A percentile compares a stretch with the other conserved stretches of the same genome.
These are phyloP conservation scores for Acrossocheilus wenchowensis DNA, from an alignment of 2,797 vertebrate species.

Conservation along the genomic window DNA sequence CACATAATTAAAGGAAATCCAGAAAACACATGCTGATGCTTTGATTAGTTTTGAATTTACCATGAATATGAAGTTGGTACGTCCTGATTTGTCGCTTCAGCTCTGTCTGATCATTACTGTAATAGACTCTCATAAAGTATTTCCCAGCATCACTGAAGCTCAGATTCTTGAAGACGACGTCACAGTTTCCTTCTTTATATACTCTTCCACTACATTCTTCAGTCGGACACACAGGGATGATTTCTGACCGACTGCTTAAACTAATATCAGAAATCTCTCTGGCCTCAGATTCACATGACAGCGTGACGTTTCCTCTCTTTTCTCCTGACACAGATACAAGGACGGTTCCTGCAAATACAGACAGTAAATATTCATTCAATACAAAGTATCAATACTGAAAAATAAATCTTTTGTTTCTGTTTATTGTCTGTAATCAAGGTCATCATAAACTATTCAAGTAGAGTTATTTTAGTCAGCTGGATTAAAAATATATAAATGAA, in stretches of 20 bases:
- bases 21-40: too few species aligned
- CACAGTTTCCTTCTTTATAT: not conserved
- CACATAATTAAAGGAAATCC: too few species aligned
- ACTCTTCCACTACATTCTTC: not conserved
- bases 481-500: too few species aligned
- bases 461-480: too few species aligned
- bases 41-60: not conserved
- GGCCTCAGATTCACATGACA: not conserved
- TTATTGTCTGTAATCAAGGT: too few species aligned
- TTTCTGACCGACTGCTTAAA: not conserved
- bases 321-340: not conserved
- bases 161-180: too few species aligned
- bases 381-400: too few species aligned
- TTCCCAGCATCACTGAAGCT: not conserved
- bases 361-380: not conserved
- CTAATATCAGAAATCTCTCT: too few species aligned
- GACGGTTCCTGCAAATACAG: not conserved
- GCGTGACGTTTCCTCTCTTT: not conserved
- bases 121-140: not conserved
- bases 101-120: rapidly evolving
- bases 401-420: too few species aligned
- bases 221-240: not conserved
- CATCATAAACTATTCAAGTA: too few species aligned
- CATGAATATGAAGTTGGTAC: not conserved
- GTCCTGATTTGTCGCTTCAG: too few species aligned